Conservation (phyloP, 2,113 vertebrate genomes). For the Uria aalge region DNA sequence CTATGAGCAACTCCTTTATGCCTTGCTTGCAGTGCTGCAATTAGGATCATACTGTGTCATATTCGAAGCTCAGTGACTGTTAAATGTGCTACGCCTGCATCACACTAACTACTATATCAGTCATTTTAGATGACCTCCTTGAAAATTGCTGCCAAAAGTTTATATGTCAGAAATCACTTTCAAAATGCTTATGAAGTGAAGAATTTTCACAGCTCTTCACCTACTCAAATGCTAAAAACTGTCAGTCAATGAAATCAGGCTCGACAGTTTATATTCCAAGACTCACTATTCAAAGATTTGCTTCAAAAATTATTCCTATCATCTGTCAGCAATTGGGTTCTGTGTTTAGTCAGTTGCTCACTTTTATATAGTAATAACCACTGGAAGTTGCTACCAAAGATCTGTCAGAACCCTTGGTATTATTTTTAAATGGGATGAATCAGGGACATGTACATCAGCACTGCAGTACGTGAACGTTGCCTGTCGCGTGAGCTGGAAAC, state of each 20-base stretch:
- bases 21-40: slow-evolving; percentile 45
- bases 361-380: slow-evolving; percentile 32
- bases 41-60: slow-evolving; percentile 66
- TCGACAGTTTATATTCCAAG: slow-evolving; percentile 47
- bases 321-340: slow-evolving; percentile 30
- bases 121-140: slow-evolving; percentile 73
- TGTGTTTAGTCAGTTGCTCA: slow-evolving; percentile 61
- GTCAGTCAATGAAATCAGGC: slow-evolving; percentile 69
- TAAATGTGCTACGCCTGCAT: slow-evolving; percentile 57
- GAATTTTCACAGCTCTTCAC: slow-evolving; percentile 70
- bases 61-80: slow-evolving; percentile 47
- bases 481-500: background rate
- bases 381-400: slow-evolving; percentile 13
- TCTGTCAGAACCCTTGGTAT: background rate
- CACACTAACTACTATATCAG: slow-evolving; percentile 70
- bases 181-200: slow-evolving; percentile 70
- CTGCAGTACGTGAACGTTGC: background rate
- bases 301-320: slow-evolving; percentile 61
- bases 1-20: slow-evolving; percentile 22
- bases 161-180: slow-evolving; percentile 73
- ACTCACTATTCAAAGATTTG: slow-evolving; percentile 47
- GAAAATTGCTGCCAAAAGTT: slow-evolving; percentile 80
- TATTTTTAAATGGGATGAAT: background rate
- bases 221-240: slow-evolving; percentile 69
- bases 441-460: background rate